Evolutionary conservation across 2,888 invertebrate genomes (phyloP), one percentile per base, ranked within the genome.

Genomic region (Scelioninae gen. 1): DNA sequence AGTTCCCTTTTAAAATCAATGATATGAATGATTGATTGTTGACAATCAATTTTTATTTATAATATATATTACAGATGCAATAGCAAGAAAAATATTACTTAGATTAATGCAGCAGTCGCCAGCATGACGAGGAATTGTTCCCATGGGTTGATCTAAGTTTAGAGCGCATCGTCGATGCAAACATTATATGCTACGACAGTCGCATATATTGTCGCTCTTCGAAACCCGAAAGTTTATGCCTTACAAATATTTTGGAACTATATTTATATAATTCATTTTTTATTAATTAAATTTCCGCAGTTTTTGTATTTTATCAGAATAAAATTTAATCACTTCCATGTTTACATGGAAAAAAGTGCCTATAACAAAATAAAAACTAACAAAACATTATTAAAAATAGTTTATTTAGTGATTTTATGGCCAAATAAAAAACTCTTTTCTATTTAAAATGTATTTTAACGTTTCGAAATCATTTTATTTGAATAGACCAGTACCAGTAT

Each of bases 91-190:
- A 34, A n/a, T 66, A 68, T 53, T 75, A 45, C 62, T 58, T 66
- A 65, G 53, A 77, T 74, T 78, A 55, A 78, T 56, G 76, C 65
- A 51, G 47, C 40, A 72, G 65, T 69, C 63, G 74, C 76, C 72
- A 77, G 66, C 60, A 15, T 47, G 63, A 65, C 83, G 80, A 68
- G 55, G 74, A 66, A 69, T 71, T 75, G 74, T 85, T 86, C 87
- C 85, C 85, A 85, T 83, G 85, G 86, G 82, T 76, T 55, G 80
- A 74, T 86, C 88, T 88, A 88, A 88, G 87, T 88, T 88, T 88
- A 88, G 88, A 87, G 85, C 69, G 80, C 71, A 53, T 60, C 85
- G 85, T 81, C 58, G 78, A 85, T 82, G 76, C 74, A 65, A n/a
- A n/a, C 62, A 65, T 66, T 75, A n/a, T 63, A 56, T 76, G 66